Percentiles rank a stretch among this genome's conserved stretches.
Evolutionary conservation across 1,140 invertebrate species (phyloP).

Genomic region (Cataglyphis hispanica): DNA sequence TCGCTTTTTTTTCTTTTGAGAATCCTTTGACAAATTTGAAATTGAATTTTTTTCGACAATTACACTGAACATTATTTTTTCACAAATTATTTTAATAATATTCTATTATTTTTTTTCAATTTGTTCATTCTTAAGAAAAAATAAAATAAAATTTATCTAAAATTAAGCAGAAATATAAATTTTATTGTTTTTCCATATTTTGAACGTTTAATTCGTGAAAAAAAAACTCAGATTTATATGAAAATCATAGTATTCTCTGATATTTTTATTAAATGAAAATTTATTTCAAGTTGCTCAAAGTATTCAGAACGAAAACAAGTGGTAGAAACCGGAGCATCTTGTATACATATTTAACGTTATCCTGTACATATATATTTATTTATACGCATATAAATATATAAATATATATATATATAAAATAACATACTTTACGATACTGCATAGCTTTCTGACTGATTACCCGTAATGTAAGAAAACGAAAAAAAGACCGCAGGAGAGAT

Average conservation of each 20-base stretch:
- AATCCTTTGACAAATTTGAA: background rate
- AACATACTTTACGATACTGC: conserved; percentile 79
- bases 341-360: conserved; percentile 76
- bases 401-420: conserved; percentile 75
- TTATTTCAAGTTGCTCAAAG: background rate
- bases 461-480: conserved; percentile 78
- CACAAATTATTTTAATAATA: too few species aligned
- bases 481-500: conserved; percentile 19
- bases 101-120: background rate
- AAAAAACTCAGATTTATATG: background rate
- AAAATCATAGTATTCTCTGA: background rate
- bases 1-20: background rate
- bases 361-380: conserved; percentile 73
- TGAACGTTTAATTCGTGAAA: background rate
- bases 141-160: background rate
- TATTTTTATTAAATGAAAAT: background rate
- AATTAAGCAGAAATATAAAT: conserved; percentile 1
- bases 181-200: too few species aligned
- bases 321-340: background rate
- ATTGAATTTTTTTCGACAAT: background rate
- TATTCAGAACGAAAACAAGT: background rate
- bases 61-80: background rate
- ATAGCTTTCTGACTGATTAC: conserved; percentile 86
- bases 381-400: conserved; percentile 27
- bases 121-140: background rate